Evolutionary conservation across 2,888 invertebrate genomes (phyloP).

Genomic region (Palloptera scutellata): DNA sequence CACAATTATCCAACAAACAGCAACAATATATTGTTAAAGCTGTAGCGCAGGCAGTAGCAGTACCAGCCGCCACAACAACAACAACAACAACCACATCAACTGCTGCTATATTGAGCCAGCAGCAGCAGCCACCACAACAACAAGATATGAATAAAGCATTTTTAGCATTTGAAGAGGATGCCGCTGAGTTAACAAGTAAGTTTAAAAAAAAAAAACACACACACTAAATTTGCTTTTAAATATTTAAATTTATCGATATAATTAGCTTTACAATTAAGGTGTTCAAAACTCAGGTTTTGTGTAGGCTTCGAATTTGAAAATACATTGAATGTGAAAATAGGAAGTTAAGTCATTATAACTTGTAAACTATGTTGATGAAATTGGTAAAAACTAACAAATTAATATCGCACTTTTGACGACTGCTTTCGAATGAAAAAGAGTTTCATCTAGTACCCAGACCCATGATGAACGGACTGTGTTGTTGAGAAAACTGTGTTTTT

Average conservation of each 20-base stretch:
- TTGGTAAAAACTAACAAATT: too few species aligned
- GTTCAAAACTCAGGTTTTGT: not conserved
- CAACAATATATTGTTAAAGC: constrained; percentile 36
- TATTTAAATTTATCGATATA: not conserved
- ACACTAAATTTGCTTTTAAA: too few species aligned
- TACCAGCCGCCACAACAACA: constrained; percentile 40
- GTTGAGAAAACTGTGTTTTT: too few species aligned
- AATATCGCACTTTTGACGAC: too few species aligned
- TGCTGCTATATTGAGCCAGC: constrained; percentile 45
- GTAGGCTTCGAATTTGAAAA: too few species aligned
- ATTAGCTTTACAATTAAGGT: not conserved
- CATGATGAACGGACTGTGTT: too few species aligned
- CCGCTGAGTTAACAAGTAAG: constrained; percentile 86
- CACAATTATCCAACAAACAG: constrained; percentile 39
- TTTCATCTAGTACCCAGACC: too few species aligned
- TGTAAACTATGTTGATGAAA: too few species aligned
- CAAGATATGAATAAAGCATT: constrained; percentile 95
- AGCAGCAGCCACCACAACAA: constrained; percentile 39
- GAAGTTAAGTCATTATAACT: too few species aligned
- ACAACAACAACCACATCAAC: constrained; percentile 40
- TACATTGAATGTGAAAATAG: too few species aligned
- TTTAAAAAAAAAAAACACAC: constrained; percentile 58
- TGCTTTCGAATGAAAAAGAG: too few species aligned
- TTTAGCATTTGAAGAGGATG: constrained; percentile 86
- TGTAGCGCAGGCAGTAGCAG: constrained; percentile 37